These are phyloP conservation scores for Camponotus floridanus DNA, from an alignment of 1,140 invertebrate species.

Conservation along the genomic window DNA sequence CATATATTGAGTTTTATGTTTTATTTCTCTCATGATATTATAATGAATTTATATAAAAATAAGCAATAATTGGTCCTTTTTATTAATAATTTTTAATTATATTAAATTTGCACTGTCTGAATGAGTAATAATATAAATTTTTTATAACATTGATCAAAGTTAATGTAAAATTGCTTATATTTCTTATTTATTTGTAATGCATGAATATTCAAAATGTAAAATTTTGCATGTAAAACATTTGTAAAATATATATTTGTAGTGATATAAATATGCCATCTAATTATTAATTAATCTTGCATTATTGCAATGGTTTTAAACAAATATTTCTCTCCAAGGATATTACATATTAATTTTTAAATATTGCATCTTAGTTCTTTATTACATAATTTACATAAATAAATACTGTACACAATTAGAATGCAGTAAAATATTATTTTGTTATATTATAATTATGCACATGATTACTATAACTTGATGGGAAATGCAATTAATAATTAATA, in stretches of 20 bases:
- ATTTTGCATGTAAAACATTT: background rate
- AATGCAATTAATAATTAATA: conserved; percentile 9
- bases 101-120: background rate
- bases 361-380: background rate
- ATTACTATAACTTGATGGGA: conserved; percentile 5
- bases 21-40: background rate
- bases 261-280: background rate
- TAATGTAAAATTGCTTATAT: background rate
- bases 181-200: background rate
- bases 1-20: background rate
- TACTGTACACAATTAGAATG: background rate
- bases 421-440: background rate
- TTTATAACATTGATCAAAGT: background rate
- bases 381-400: conserved; percentile 12
- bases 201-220: background rate
- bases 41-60: background rate
- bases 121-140: background rate
- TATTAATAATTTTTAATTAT: background rate
- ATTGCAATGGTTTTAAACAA: background rate
- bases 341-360: background rate
- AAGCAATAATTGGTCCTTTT: background rate
- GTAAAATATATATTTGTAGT: background rate
- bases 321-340: background rate
- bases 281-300: background rate
- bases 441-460: background rate